Conservation (phyloP, 2,888 invertebrate genomes). For the Falcaria lacertinaria region DNA sequence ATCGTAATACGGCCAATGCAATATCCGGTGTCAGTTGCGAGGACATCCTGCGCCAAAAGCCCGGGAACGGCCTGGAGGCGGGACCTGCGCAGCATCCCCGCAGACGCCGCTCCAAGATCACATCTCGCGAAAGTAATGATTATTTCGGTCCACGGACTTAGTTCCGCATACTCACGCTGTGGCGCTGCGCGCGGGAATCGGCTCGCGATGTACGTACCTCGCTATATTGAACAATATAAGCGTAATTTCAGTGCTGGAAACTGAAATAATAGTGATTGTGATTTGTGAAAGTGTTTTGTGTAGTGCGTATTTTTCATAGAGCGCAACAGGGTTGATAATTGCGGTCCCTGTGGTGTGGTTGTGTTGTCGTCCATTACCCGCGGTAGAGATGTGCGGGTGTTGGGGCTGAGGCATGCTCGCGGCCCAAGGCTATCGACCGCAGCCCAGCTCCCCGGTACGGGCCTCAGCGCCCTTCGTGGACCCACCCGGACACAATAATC, state of each 20-base stretch:
- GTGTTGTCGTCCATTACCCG: constrained; percentile 42
- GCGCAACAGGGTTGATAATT: constrained; percentile 6
- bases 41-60: constrained; percentile 72
- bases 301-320: constrained; percentile 11
- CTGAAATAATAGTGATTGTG: constrained; percentile 49
- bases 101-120: constrained; percentile 66
- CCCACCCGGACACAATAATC: constrained; percentile 2
- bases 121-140: constrained; percentile 80
- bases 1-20: constrained; percentile 61
- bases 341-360: too few species aligned
- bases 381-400: constrained; percentile 39
- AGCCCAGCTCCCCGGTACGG: background rate
- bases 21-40: constrained; percentile 57
- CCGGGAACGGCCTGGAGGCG: constrained; percentile 65
- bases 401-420: constrained; percentile 8
- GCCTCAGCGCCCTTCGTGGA: background rate
- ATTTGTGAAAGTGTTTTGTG: constrained; percentile 19
- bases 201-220: constrained; percentile 57
- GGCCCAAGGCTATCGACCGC: background rate
- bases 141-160: constrained; percentile 74
- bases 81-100: constrained; percentile 67
- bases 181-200: constrained; percentile 61
- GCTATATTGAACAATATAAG: constrained; percentile 58
- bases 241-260: constrained; percentile 60
- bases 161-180: constrained; percentile 68